Base-by-base conservation (phyloP, 2,888 invertebrate genomes). In the Dicycla oo region DNA sequence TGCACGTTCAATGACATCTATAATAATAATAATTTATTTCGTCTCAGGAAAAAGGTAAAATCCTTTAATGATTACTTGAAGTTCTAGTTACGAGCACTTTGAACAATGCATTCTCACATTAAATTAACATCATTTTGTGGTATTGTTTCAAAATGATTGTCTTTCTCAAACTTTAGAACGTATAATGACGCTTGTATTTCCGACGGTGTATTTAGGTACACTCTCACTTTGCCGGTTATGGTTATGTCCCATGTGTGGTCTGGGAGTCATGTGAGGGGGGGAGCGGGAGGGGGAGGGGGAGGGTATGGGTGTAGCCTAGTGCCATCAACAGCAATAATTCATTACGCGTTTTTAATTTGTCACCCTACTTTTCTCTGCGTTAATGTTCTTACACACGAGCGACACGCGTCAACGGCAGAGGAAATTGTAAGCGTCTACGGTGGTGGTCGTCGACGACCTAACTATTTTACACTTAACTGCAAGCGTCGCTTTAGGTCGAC, bases 41-140 rank as follows among this genome's bases (percentile, higher is more conserved):
- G 30, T 30, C 18, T n/a, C n/a, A 20, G 30, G 26, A 45, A 26
- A 47, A 47, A 49, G n/a, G 34, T 34, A 61, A 34, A 61, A 51
- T 47, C 40, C 62, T 40, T 54, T 34, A 43, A 51, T 8, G 18
- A 47, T 47, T 7, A 73, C 54, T 51, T 58, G 7, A 54, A 68
- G 30, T 45, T 66, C 63, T 49, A 38, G 47, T 57, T 43, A 57
- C 26, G 23, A n/a, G 26, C 23, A 30, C 11, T 54, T 61, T 20
- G 7, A 49, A 80, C 51, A 73, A 68, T 69, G 61, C 20, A 15
- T 78, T 69, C 57, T 47, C 61, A 74, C 53, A 69, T 60, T 49
- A 34, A 43, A 65, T 56, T 13, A 61, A 64, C 63, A 38, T 58
- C 23, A 74, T 74, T 54, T 68, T n/a, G 26, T n/a, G 13, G 54